Evolutionary conservation across 2,888 invertebrate genomes (phyloP).

Genomic region (Mythimna vitellina): DNA sequence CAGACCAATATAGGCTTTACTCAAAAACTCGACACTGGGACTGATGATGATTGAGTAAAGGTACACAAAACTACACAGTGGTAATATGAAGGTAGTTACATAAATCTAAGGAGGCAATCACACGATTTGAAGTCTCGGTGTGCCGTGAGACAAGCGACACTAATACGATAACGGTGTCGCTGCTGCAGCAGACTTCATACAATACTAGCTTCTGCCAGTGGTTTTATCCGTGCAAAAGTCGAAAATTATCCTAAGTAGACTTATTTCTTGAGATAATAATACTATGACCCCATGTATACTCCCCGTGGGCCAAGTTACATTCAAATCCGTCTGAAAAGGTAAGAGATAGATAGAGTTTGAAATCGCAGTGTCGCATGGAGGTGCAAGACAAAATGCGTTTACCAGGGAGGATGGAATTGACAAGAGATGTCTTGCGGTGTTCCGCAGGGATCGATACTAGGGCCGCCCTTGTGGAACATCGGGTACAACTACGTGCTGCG

Average conservation of each 20-base stretch:
- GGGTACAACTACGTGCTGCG: too few relatives aligned
- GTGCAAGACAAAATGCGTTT: too few relatives aligned
- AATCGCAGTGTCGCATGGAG: constrained; percentile 18
- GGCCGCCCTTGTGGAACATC: too few relatives aligned
- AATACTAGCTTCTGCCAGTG: background rate
- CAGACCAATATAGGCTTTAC: background rate
- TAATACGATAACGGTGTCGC: constrained; percentile 38
- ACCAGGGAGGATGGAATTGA: background rate
- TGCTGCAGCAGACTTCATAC: constrained; percentile 25
- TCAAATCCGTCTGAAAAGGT: too few relatives aligned
- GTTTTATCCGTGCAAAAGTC: background rate
- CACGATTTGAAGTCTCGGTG: constrained; percentile 23
- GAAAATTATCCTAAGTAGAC: background rate
- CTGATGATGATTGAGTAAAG: background rate
- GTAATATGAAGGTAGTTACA: constrained; percentile 18
- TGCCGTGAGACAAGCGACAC: constrained; percentile 38
- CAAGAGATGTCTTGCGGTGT: too few relatives aligned
- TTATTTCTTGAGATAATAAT: too few relatives aligned
- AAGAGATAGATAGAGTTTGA: background rate
- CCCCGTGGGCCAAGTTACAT: too few relatives aligned
- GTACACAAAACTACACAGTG: constrained; percentile 7
- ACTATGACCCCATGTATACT: too few relatives aligned
- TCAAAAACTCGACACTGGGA: background rate
- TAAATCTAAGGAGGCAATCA: constrained; percentile 43
- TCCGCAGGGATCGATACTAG: too few relatives aligned